Conservation (phyloP, 2,797 vertebrate species). For the Takifugu ocellatus region DNA sequence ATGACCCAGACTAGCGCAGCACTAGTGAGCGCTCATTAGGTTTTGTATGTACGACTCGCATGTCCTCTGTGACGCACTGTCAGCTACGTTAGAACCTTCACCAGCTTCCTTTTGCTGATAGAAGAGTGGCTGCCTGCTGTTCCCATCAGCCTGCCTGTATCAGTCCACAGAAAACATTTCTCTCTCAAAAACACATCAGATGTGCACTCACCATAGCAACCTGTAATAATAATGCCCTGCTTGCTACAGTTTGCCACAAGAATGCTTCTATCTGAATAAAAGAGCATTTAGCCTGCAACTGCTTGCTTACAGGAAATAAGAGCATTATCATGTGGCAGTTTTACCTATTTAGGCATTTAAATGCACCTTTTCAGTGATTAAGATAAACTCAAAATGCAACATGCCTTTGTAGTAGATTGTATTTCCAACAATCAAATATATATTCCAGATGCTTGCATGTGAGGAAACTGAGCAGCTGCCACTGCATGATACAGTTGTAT, state of each 20-base stretch:
- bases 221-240: slow-evolving; percentile 16
- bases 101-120: slow-evolving; percentile 27
- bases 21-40: too few relatives aligned
- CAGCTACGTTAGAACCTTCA: slow-evolving; percentile 23
- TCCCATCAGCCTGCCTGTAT: slow-evolving; percentile 30
- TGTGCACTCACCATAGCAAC: slow-evolving; percentile 8
- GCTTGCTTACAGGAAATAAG: slow-evolving; percentile 2
- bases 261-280: slow-evolving; percentile 25
- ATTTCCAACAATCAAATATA: too few relatives aligned
- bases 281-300: background rate
- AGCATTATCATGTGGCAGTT: background rate
- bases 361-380: background rate
- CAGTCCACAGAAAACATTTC: slow-evolving; percentile 16
- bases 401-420: too few relatives aligned
- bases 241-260: slow-evolving; percentile 40
- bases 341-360: background rate
- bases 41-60: slow-evolving; percentile 31
- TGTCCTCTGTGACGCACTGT: slow-evolving; percentile 38
- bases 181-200: slow-evolving; percentile 7
- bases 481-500: too few relatives aligned
- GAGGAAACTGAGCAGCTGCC: too few relatives aligned
- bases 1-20: too few relatives aligned
- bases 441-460: too few relatives aligned
- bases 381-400: too few relatives aligned
- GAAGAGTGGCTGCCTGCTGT: slow-evolving; percentile 28